Evolutionary conservation across 2,113 vertebrate genomes (phyloP).

Genomic region (Aspiorhynchus laticeps): DNA sequence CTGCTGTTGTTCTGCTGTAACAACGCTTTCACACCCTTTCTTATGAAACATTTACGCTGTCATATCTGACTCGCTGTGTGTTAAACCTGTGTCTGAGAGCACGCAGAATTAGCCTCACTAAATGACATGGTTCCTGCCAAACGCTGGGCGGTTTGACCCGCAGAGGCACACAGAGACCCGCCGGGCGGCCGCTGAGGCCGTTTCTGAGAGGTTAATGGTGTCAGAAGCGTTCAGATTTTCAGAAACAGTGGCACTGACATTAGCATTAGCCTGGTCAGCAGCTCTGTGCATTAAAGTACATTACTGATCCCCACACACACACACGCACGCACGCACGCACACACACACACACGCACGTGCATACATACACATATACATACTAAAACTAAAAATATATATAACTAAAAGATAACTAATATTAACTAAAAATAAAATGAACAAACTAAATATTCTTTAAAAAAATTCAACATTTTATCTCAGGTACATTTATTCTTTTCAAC

Average conservation of each 20-base stretch:
- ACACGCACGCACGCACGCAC: not conserved
- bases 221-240: not conserved
- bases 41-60: constrained; percentile 41
- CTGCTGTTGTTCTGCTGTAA: not conserved
- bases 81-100: constrained; percentile 16
- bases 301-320: constrained; percentile 6
- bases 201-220: constrained; percentile 22
- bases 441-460: too few species aligned
- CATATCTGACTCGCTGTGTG: constrained; percentile 22
- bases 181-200: not conserved
- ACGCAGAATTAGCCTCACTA: not conserved
- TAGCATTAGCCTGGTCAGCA: constrained; percentile 23
- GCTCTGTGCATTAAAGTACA: constrained; percentile 16
- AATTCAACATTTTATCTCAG: too few species aligned
- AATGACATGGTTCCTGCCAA: not conserved
- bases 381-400: too few species aligned
- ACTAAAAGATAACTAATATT: too few species aligned
- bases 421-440: too few species aligned
- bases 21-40: not conserved
- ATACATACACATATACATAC: too few species aligned
- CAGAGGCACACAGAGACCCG: not conserved
- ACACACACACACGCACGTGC: not conserved
- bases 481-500: too few species aligned
- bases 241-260: not conserved
- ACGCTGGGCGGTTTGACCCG: not conserved